Base-by-base conservation (phyloP, 2,113 vertebrate genomes). In the Burhinus bistriatus region DNA sequence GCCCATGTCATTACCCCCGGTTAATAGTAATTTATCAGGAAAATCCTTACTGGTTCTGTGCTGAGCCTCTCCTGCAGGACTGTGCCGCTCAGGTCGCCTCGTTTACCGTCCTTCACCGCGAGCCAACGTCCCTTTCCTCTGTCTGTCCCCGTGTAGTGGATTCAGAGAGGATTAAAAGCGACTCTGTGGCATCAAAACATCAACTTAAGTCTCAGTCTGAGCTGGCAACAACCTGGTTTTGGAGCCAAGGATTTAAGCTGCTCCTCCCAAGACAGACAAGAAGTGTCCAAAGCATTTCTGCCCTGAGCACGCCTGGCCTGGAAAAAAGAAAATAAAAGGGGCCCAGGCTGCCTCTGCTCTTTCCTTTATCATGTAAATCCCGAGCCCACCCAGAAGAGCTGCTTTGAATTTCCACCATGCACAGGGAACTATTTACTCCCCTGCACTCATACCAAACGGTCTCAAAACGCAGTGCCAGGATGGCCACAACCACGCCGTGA, bases 331-430 rank as follows among this genome's bases (percentile, higher is more conserved):
- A 94, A 95, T 10, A 95, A 92, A 96, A 90, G 93, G 79, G 38
- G 51, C 94, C 85, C 88, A 52, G 90, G 42, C 90, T 92, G 79
- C 79, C 71, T 66, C 87, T 80, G 82, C 68, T 93, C 66, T 25
- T 64, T 83, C 94, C 83, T 95, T 96, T 97, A 30, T 96, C 78
- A 95, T 97, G 96, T 91, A 97, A 96, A 97, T 96, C 21, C 38
- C 0, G 15, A 95, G 81, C 91, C 89, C 96, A 89, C 65, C 73
- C 93, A 76, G 90, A 68, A 83, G 57, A 87, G 61, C 77, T 22
- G 84, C 70, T 65, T 52, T 79, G 87, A 78, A 87, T 96, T 82
- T 75, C 23, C 34, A 5, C 66, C 44, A 1, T 2, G 9, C 38
- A 25, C 32, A 27, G 83, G 34, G 30, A 66, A 19, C 34, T 36